Evolutionary conservation across 2,113 vertebrate species (phyloP), one percentile per base, ranked within the genome.

Genomic region (Ondatra zibethicus): DNA sequence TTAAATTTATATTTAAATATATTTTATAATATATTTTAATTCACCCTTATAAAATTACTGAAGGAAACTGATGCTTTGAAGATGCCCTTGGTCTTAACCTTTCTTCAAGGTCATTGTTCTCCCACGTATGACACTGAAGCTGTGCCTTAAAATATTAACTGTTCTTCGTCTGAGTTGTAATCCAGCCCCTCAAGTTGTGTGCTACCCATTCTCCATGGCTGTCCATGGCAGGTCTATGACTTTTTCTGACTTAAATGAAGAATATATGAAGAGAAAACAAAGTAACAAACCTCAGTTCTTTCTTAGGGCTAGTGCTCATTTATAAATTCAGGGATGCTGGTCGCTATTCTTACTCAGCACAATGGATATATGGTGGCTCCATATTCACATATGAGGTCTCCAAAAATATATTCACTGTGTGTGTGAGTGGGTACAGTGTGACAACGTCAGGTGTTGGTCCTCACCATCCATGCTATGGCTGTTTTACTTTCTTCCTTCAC

Each of bases 211-310:
- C 17, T 55, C 31, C 27, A n/a, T 23, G 61, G 29, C n/a, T 55
- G 0, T 9, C 5, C 8, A 7, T 9, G 27, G 21, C 21, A 3
- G 29, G 23, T 3, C 58, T 25, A 23, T 29, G 39, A 45, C 75
- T 89, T 77, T 92, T 77, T 93, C 55, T 58, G 31, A 47, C 11
- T 2, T 5, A 76, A 27, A 75, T 87, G 92, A 39, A 58, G 8
- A 73, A 91, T 36, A 29, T 0, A 39, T 27, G 14, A 55, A 95
- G 13, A 50, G 42, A 45, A 91, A 84, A 52, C 27, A 93, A 3
- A 29, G 45, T 42, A 13, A 31, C 0, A 78, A 78, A 21, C 13
- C 4, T n/a, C 19, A 80, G 16, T 12, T 65, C 9, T 84, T 88
- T 39, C 36, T 55, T 21, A 39, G 5, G 8, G 42, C 29, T 68